Base-by-base conservation (phyloP, 2,113 vertebrate genomes). In the Gallinago media region DNA sequence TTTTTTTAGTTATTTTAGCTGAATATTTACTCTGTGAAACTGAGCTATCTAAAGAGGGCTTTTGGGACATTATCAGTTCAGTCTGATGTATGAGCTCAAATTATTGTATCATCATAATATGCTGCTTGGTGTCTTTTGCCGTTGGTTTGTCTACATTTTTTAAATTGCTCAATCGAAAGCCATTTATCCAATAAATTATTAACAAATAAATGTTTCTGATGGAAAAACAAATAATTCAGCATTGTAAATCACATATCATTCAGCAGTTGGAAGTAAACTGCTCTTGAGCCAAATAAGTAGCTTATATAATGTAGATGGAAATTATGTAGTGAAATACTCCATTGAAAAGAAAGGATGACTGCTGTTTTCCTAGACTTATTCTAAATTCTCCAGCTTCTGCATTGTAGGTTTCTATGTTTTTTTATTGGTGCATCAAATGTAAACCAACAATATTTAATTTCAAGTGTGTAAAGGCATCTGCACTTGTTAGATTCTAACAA, bases 171-270 rank as follows among this genome's bases (percentile, higher is more conserved):
- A 87, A 75, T 97, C 68, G 88, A 82, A 96, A 95, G 31, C 21
- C 76, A 96, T 93, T 97, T 91, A 83, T 85, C 44, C 49, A 59
- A 85, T 96, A 85, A 92, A 96, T 95, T 95, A 92, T 97, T 96
- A 96, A 89, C 72, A 94, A 85, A 87, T 66, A 89, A 82, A 76
- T 75, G 61, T 87, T 95, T 82, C 68, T 92, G 84, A 83, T 81
- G 71, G 86, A 84, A 78, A 92, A 92, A 46, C 36, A 86, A 83
- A 70, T 56, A 82, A 77, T 73, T 88, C 49, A 88, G 19, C 3
- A 1, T 26, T 58, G n/a, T 79, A 92, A 89, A 86, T 73, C 56
- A 29, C 56, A 44, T 67, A 66, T 65, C 58, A 40, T 58, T 91
- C 52, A 91, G 36, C 29, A 76, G 23, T 46, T 34, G 79, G 66